These are phyloP conservation scores for Drosophila serrata DNA, from an alignment of 1,140 invertebrate species.

Conservation along the genomic window DNA sequence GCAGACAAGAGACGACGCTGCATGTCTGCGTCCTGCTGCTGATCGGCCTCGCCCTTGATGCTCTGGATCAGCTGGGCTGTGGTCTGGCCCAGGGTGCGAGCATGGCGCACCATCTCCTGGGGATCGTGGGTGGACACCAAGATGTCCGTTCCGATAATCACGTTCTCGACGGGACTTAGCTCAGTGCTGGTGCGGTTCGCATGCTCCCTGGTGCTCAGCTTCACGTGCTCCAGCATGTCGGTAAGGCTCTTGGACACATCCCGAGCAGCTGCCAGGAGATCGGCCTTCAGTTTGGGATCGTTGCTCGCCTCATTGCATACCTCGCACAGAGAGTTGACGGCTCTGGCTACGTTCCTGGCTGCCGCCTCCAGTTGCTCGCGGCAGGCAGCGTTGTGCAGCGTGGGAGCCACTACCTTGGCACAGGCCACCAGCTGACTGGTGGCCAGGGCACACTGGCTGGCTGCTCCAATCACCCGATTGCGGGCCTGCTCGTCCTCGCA, in stretches of 20 bases:
- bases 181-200: slow-evolving; percentile 89
- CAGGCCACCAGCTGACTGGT: slow-evolving; percentile 99
- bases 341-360: slow-evolving; percentile 95
- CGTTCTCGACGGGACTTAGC: slow-evolving; percentile 93
- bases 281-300: slow-evolving; percentile 90
- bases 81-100: slow-evolving; percentile 95
- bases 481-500: slow-evolving; percentile 91
- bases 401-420: slow-evolving; percentile 96
- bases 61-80: slow-evolving; percentile 96
- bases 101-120: slow-evolving; percentile 97
- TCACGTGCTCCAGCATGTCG: slow-evolving; percentile 96
- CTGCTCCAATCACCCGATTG: slow-evolving; percentile 96
- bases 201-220: slow-evolving; percentile 87
- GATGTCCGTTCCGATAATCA: slow-evolving; percentile 95
- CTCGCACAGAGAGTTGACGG: slow-evolving; percentile 95
- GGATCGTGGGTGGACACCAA: slow-evolving; percentile 94
- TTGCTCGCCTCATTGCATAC: slow-evolving; percentile 91
- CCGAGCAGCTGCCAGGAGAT: slow-evolving; percentile 93
- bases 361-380: slow-evolving; percentile 97
- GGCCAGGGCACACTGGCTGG: slow-evolving; percentile 98
- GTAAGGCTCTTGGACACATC: slow-evolving; percentile 96
- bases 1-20: slow-evolving; percentile 96
- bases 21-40: slow-evolving; percentile 94
- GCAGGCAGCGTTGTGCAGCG: slow-evolving; percentile 95
- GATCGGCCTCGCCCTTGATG: slow-evolving; percentile 97